Evolutionary conservation across 2,888 invertebrate genomes (phyloP), one percentile per base, ranked within the genome.

Genomic region (Dolomedes plantarius): DNA sequence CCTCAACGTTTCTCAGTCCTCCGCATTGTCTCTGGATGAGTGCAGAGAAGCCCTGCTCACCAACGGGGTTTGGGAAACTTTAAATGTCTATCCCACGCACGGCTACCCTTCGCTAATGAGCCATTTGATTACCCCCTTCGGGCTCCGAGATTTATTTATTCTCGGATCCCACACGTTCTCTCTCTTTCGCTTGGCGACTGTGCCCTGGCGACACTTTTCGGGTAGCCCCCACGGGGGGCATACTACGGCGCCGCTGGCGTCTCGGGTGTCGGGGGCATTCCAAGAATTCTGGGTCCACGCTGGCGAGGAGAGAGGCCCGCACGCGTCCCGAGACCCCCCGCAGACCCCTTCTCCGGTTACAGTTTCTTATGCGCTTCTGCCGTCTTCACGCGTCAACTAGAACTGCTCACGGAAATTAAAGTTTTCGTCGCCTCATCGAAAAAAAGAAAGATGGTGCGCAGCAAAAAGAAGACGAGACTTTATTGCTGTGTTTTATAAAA

Each of bases 241-340:
- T 7, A 23, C 2, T 27, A 32, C 11, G 67, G 31, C 68, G 69
- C 39, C 39, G 62, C 36, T 65, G 11, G 7, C 56, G 69, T 67
- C 46, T 77, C 77, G 32, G 77, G 67, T 67, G 41, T 29, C 68
- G 69, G 19, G 39, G n/a, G 67, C 73, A 78, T 85, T 85, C 83
- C 50, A 28, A 76, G 83, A 85, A 85, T 77, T 72, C 68, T 56
- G 75, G 41, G 46, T 27, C 27, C 50, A 32, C 67, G 67, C 36
- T 65, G 27, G 9, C 32, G n/a, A 36, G 67, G 32, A 67, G 31
- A 32, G 67, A 67, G 67, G 67, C 19, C 56, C 67, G 19, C 64
- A n/a, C n/a, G n/a, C n/a, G n/a, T n/a, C n/a, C n/a, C n/a, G 6
- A 5, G 23, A 36, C 31, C 71, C 76, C 46, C 82, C 69, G 23